A percentile compares a stretch with the other conserved stretches of the same genome.
Evolutionary conservation across 2,113 vertebrate species (phyloP).

Genomic region (Scalopus aquaticus): DNA sequence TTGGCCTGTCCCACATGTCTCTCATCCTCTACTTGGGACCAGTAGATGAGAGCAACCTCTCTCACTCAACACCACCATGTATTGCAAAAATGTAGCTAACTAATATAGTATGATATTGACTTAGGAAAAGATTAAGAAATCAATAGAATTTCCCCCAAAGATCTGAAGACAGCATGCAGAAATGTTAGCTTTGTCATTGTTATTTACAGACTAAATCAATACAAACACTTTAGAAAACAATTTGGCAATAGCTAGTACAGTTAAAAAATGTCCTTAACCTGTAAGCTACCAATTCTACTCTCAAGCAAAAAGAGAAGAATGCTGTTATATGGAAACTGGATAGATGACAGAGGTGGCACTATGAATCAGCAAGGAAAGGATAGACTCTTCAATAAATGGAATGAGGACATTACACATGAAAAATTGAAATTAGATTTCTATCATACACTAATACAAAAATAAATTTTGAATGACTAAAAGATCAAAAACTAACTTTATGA

Average conservation of each 20-base stretch:
- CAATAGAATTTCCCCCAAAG: not conserved
- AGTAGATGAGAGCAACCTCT: not conserved
- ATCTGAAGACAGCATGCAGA: not conserved
- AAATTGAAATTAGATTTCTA: not conserved
- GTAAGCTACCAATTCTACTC: not conserved
- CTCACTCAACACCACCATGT: not conserved
- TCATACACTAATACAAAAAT: not conserved
- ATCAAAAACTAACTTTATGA: constrained; percentile 1
- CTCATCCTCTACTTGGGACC: not conserved
- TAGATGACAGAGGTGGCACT: not conserved
- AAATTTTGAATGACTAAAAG: not conserved
- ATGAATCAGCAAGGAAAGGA: not conserved
- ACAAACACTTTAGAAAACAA: not conserved
- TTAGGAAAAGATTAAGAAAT: not conserved
- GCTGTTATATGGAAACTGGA: not conserved
- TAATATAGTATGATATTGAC: not conserved
- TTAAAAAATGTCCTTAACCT: not conserved
- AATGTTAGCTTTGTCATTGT: not conserved
- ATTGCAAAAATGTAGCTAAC: not conserved
- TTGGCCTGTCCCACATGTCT: not conserved
- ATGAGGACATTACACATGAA: not conserved
- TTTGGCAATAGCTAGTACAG: not conserved
- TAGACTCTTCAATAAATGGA: not conserved
- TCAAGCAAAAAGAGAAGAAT: not conserved
- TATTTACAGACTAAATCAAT: not conserved